These are phyloP conservation scores for Xylocampa areola DNA, from an alignment of 2,888 invertebrate species.

Conservation along the genomic window DNA sequence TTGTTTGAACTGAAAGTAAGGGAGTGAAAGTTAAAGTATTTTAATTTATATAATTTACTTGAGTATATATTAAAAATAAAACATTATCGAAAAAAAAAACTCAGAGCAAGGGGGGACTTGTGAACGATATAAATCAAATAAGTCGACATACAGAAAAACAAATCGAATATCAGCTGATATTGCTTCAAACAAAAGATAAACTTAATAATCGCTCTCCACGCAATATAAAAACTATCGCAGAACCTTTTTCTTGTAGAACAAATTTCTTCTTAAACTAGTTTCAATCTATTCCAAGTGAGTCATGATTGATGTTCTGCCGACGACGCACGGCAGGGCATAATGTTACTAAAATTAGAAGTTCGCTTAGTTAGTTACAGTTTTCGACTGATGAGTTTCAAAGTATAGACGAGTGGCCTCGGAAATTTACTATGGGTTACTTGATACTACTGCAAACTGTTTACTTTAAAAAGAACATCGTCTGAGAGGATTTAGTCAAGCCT, in stretches of 20 bases:
- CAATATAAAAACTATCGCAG: constrained; percentile 44
- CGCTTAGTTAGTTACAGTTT: constrained; percentile 59
- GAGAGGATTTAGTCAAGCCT: background rate
- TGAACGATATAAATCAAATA: constrained; percentile 32
- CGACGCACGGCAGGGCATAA: constrained; percentile 68
- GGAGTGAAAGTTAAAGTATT: constrained; percentile 8
- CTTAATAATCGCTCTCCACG: constrained; percentile 37
- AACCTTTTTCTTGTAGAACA: constrained; percentile 55
- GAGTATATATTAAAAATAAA: too few species aligned
- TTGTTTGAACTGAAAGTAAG: constrained; percentile 10
- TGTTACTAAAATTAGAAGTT: constrained; percentile 75
- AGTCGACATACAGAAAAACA: constrained; percentile 33
- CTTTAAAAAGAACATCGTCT: constrained; percentile 1
- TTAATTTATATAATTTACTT: too few species aligned
- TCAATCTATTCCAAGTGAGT: constrained; percentile 63
- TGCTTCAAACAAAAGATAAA: constrained; percentile 43
- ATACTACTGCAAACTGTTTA: constrained; percentile 19
- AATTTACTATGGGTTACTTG: constrained; percentile 37
- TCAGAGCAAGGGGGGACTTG: too few species aligned
- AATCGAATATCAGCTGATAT: constrained; percentile 41
- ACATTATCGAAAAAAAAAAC: too few species aligned
- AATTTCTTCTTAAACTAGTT: constrained; percentile 55
- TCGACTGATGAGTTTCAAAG: constrained; percentile 57
- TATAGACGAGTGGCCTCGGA: constrained; percentile 43
- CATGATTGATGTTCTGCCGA: constrained; percentile 77